Evolutionary conservation across 2,888 invertebrate species (phyloP).

Genomic region (Cordilura impudica): DNA sequence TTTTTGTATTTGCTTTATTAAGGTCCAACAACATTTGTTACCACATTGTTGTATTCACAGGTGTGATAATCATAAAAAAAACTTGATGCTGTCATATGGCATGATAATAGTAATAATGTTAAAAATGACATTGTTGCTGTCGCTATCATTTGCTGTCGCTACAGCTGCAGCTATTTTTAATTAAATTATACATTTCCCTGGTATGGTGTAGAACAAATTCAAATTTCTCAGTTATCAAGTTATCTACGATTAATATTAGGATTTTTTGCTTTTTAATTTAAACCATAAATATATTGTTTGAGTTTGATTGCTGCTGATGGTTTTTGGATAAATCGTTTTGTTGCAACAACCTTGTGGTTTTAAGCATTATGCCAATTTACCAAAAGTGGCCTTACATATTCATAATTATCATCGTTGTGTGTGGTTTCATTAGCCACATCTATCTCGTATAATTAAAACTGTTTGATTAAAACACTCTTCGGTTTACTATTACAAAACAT

Average conservation of each 20-base stretch:
- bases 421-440: slow-evolving; percentile 24
- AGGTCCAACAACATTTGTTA: slow-evolving; percentile 6
- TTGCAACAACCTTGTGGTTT: slow-evolving; percentile 26
- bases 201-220: too few species aligned
- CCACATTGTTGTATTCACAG: slow-evolving; percentile 37
- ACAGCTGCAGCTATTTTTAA: slow-evolving; percentile 25
- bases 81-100: slow-evolving; percentile 36
- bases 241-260: not conserved
- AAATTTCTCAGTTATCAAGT: not conserved
- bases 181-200: slow-evolving; percentile 30
- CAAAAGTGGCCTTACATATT: slow-evolving; percentile 26
- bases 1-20: not conserved
- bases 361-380: slow-evolving; percentile 23
- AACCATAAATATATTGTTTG: slow-evolving; percentile 13
- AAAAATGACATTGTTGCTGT: not conserved
- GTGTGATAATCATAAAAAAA: slow-evolving; percentile 33
- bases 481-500: too few species aligned
- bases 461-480: not conserved
- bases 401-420: slow-evolving; percentile 9
- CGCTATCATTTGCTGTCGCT: not conserved
- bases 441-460: not conserved
- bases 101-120: not conserved
- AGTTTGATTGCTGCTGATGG: slow-evolving; percentile 5
- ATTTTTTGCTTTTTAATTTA: not conserved
- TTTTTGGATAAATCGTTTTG: slow-evolving; percentile 23